A percentile compares a stretch with the other conserved stretches of the same genome.
phyloP scores from a whole-genome alignment of 2,888 invertebrate genomes.

The Hermodice carunculata region DNA sequence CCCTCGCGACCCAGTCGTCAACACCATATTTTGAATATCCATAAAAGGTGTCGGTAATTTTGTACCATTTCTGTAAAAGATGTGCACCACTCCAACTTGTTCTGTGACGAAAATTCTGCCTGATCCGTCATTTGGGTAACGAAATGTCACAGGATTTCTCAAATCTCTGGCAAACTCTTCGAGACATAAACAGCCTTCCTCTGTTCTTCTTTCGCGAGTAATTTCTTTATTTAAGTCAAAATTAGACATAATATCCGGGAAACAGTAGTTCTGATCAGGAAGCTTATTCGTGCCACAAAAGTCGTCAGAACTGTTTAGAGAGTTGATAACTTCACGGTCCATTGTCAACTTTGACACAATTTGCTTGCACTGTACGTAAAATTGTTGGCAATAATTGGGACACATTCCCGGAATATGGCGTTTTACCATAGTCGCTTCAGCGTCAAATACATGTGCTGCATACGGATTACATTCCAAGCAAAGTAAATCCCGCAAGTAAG shows the following conservation, averaged over 20 bases:
- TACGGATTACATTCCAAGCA: constrained; percentile 66
- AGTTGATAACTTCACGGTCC: too few species aligned
- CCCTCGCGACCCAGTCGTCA: constrained; percentile 34
- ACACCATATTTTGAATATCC: constrained; percentile 43
- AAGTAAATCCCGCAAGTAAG: constrained; percentile 48
- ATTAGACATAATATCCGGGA: constrained; percentile 61
- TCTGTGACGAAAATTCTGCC: constrained; percentile 60
- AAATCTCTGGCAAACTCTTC: constrained; percentile 40
- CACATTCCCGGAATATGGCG: constrained; percentile 61
- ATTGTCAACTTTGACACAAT: constrained; percentile 44
- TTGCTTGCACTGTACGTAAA: constrained; percentile 49
- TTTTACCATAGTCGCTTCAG: constrained; percentile 46
- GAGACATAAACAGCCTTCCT: constrained; percentile 60
- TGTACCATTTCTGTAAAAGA: constrained; percentile 48
- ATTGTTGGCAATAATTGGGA: constrained; percentile 45
- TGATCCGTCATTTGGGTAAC: constrained; percentile 50
- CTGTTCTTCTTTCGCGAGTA: constrained; percentile 37
- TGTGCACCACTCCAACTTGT: constrained; percentile 55
- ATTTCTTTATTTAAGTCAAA: constrained; percentile 46
- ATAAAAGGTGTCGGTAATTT: constrained; percentile 48
- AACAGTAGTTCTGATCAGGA: constrained; percentile 59
- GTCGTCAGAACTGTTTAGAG: constrained; percentile 5
- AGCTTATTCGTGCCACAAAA: constrained; percentile 50
- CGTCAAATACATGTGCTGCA: constrained; percentile 63
- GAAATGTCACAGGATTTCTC: constrained; percentile 33